phyloP scores from a whole-genome alignment of 2,113 vertebrate species.

The Chascanopsetta lugubris region DNA sequence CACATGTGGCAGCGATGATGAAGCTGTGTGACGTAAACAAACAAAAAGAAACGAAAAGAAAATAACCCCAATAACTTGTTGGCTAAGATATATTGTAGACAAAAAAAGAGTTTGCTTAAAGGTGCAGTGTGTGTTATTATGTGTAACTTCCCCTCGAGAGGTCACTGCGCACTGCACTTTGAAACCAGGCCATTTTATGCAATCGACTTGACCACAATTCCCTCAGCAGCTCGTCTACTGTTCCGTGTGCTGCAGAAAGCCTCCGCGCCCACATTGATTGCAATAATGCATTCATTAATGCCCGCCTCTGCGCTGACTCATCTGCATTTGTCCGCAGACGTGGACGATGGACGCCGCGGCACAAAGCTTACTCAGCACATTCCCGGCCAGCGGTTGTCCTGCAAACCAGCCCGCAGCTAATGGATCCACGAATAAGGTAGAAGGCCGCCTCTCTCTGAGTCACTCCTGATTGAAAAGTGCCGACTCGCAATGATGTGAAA shows the following conservation, averaged over 20 bases:
- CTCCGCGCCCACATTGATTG: background rate
- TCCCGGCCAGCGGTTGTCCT: slow-evolving; percentile 71
- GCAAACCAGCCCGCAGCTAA: slow-evolving; percentile 77
- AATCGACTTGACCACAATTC: background rate
- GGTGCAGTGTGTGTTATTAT: too few relatives aligned
- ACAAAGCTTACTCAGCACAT: slow-evolving; percentile 83
- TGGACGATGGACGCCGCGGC: slow-evolving; percentile 80
- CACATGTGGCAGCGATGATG: too few relatives aligned
- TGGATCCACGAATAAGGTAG: slow-evolving; percentile 85
- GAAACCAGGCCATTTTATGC: background rate
- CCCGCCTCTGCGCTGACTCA: slow-evolving; percentile 19
- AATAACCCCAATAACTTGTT: too few relatives aligned
- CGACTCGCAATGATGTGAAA: background rate
- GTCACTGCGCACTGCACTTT: too few relatives aligned
- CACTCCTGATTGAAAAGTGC: background rate
- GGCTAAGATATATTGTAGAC: too few relatives aligned
- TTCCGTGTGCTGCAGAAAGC: background rate
- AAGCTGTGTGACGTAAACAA: too few relatives aligned
- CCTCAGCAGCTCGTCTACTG: background rate
- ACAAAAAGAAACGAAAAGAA: too few relatives aligned
- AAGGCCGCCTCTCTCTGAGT: background rate
- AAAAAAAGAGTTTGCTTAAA: too few relatives aligned
- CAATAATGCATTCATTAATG: slow-evolving; percentile 8
- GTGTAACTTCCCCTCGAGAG: too few relatives aligned
- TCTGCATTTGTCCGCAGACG: slow-evolving; percentile 76